Base-by-base conservation (phyloP, 92 coral and sea anemone genomes). In the Bergia sp. region DNA sequence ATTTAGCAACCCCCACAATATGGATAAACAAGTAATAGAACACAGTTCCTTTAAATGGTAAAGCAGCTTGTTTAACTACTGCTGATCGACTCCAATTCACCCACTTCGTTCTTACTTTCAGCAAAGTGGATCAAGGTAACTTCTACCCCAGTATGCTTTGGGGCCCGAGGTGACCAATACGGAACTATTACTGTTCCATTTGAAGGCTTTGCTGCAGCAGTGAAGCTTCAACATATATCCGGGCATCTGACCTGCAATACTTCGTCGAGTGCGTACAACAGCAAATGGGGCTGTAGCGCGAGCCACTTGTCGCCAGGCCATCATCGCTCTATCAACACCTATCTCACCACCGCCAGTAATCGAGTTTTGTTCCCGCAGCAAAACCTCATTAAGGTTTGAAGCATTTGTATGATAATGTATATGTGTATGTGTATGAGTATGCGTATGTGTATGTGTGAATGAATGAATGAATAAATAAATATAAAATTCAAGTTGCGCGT, bases 191-290 rank as follows among this genome's bases (percentile, higher is more conserved):
- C 86, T 82, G 76, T 65, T 41, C 58, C 76, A 41, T 21, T 2
- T 41, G 86, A 82, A 65, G 86, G 86, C 6, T 82, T 82, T 66
- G 75, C 39, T 12, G 76, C 61, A 82, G 86, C 76, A 47, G 41
- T 82, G 20, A 82, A 82, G 55, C 86, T 82, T n/a, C 57, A 15
- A 21, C 41, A 65, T 64, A 21, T 0, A 64, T 21, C 41, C 40
- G 86, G 86, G n/a, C 66, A 64, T 21, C 50, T 82, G 1, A 64
- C 39, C 40, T 66, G 86, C 76, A 44, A 82, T 23, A 65, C 2
- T 10, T 82, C 86, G 0, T 66, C 76, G 57, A 65, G 55, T 16
- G 55, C 50, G n/a, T 40, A 82, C 76, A 64, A 42, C 6, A 82
- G 86, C 43, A 82, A 41, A 0, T 82, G 86, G 86, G 76, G 86